These are phyloP conservation scores for Ahaetulla prasina DNA, from an alignment of 2,113 vertebrate species.

Conservation along the genomic window DNA sequence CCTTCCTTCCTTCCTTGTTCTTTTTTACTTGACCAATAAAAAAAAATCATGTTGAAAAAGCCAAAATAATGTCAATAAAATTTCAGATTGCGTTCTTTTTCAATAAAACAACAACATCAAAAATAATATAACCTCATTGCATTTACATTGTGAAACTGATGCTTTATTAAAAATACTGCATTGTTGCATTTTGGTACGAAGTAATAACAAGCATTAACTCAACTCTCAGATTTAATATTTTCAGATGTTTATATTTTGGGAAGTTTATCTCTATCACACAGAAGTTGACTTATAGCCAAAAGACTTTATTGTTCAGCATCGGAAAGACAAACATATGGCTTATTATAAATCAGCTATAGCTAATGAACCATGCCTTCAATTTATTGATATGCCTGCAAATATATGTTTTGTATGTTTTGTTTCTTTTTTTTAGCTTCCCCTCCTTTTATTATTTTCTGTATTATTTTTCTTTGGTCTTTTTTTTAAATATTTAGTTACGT, in stretches of 20 bases:
- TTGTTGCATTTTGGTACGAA: background rate
- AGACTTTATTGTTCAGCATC: background rate
- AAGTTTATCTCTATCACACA: background rate
- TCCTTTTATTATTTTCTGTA: background rate
- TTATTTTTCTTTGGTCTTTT: background rate
- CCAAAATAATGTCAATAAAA: background rate
- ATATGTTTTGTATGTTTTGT: background rate
- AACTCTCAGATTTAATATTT: background rate
- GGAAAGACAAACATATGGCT: background rate
- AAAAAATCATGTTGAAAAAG: background rate
- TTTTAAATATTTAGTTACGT: background rate
- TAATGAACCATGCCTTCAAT: background rate
- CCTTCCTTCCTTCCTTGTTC: background rate
- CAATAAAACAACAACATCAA: background rate
- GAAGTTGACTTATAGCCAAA: too few species aligned
- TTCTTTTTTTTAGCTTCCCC: background rate
- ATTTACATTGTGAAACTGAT: background rate
- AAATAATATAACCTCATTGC: background rate
- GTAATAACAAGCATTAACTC: background rate
- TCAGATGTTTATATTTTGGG: background rate
- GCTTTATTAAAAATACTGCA: background rate
- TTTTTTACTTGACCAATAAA: background rate
- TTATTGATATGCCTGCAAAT: background rate
- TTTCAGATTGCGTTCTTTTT: background rate
- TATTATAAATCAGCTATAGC: background rate